Evolutionary conservation across 2,888 invertebrate genomes (phyloP), one percentile per base, ranked within the genome.

Genomic region (Cistogaster globosa): DNA sequence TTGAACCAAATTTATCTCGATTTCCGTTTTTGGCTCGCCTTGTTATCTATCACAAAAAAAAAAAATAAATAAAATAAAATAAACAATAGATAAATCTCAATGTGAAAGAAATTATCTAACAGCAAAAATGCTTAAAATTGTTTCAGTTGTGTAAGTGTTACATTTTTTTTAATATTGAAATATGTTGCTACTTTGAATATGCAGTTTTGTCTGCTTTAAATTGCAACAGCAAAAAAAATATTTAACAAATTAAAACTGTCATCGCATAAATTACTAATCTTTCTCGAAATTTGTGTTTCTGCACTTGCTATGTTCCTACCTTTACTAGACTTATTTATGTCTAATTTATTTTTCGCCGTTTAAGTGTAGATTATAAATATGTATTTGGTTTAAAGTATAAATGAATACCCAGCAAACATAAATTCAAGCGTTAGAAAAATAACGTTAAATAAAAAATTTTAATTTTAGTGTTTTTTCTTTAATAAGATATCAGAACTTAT

Each of bases 241-340:
- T 84, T 74, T 68, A 58, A 57, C 22, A 76, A 78, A 75, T 85
- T 82, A 71, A 85, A 80, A 78, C 81, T 85, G 85, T 78, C 85
- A 82, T 71, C 78, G 65, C 82, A 79, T 82, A 79, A 78, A 80
- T 81, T 77, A 81, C 81, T 84, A 74, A 84, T 81, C 62, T 84
- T 81, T 75, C 55, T 75, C 51, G 48, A 76, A 68, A 69, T 80
- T 62, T 36, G 63, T 67, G 18, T 80, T 26, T 65, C 58, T 60
- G 32, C 62, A 45, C n/a, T 22, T 68, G 48, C 20, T 48, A 51
- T 53, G n/a, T 11, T 63, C 58, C 53, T 71, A 79, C 79, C 71
- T 79, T 71, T 57, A n/a, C 36, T 20, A 79, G 79, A 63, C 79
- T 71, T 16, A 45, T 71, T 71, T 57, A 79, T 71, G 62, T 42